Base-by-base conservation (phyloP, 2,888 invertebrate genomes). In the Dolichomitus sp. region DNA sequence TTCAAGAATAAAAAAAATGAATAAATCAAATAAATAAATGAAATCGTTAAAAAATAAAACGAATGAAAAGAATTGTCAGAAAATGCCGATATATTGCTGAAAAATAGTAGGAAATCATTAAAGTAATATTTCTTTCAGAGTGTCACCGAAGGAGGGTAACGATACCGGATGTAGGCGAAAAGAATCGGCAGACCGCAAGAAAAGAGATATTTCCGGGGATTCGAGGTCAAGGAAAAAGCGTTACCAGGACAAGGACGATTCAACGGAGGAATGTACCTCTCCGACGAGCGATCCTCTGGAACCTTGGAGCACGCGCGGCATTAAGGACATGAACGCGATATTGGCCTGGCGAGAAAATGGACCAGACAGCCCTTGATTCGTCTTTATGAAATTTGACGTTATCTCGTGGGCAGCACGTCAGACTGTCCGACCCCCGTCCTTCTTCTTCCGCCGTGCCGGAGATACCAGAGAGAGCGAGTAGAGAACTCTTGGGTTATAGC, bases 231-330 rank as follows among this genome's bases (percentile, higher is more conserved):
- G 94, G 68, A 94, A 94, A 0, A 94, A 94, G 0, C 85, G 94
- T 23, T 12, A 45, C 45, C 0, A 19, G 80, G 94, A 94, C 87
- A 95, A 94, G 0, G 94, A 91, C 12, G 40, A 42, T 7, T 45
- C 27, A 11, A 37, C 76, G 70, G 84, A 85, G n/a, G 82, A 68
- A n/a, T 66, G 88, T 45, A 89, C 92, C 7, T 95, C 95, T 7
- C 95, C 95, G 4, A 95, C 95, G 9, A 83, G 80, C 72, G 96
- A 96, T 94, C 96, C 96, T 5, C 92, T 97, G 81, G 96, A 97
- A 89, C 96, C 97, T 0, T 97, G 97, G 97, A 97, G 96, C 93
- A 96, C 96, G 54, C 95, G 95, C 85, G 95, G 95, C 87, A 95
- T 97, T 87, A 95, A 96, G 81, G 96, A 96, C 92, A 97, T 97